These are phyloP conservation scores for Oceanites oceanicus DNA, from an alignment of 2,113 vertebrate species.

Conservation along the genomic window DNA sequence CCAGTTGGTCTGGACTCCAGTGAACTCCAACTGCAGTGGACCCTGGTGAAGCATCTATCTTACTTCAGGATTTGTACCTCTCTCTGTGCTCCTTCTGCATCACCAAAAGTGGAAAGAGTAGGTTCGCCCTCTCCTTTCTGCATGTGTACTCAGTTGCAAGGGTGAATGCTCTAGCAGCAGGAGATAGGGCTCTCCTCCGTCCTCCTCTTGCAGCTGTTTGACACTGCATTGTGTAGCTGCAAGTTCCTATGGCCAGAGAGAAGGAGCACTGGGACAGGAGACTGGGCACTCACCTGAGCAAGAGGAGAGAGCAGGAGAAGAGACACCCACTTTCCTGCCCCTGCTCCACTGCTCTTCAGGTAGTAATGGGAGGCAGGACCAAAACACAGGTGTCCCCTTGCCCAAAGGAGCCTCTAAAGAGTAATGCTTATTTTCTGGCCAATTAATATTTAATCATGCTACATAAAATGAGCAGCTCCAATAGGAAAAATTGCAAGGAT, in stretches of 20 bases:
- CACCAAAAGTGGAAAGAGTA: not conserved
- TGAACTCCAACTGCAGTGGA: not conserved
- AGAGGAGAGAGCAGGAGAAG: not conserved
- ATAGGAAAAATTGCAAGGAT: not conserved
- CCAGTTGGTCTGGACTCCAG: not conserved
- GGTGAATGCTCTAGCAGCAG: not conserved
- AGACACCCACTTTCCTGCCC: not conserved
- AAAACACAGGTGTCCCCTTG: not conserved
- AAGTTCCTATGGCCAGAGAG: not conserved
- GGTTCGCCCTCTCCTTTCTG: not conserved
- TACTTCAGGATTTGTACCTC: not conserved
- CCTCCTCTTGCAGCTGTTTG: not conserved
- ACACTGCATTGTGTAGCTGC: not conserved
- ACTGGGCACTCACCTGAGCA: not conserved
- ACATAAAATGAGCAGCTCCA: not conserved
- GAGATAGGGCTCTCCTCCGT: accelerated
- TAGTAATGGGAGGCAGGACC: not conserved
- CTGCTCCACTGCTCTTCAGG: not conserved
- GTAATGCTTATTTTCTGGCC: not conserved
- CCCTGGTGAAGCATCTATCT: not conserved
- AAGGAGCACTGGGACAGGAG: not conserved
- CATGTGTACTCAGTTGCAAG: accelerated
- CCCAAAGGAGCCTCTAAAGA: not conserved
- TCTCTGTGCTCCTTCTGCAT: not conserved
- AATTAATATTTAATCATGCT: not conserved